Percentiles rank a stretch among this genome's conserved stretches.
phyloP scores from a whole-genome alignment of 30 jellyfish, hydroid and myxozoan species.

The Aurelia sp. region DNA sequence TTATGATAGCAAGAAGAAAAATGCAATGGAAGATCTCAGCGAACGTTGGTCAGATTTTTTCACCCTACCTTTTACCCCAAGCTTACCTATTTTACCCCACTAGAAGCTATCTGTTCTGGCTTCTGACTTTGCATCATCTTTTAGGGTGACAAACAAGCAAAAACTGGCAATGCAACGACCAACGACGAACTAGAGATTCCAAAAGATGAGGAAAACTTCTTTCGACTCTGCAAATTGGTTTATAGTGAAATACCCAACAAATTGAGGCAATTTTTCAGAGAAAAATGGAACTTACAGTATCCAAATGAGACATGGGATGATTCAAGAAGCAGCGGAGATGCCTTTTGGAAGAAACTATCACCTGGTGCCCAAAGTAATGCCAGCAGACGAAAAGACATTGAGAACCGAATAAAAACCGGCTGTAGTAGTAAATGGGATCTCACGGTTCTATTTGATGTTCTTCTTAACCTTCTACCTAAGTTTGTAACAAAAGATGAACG shows the following conservation, averaged over 20 bases:
- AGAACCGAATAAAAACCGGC: too few relatives aligned
- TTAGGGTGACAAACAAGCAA: too few relatives aligned
- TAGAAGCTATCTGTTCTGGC: too few relatives aligned
- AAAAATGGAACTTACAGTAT: background rate
- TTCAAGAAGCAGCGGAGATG: background rate
- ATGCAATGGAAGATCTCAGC: too few relatives aligned
- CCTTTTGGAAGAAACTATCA: background rate
- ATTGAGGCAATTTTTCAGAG: background rate
- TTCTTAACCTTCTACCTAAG: background rate
- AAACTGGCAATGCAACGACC: too few relatives aligned
- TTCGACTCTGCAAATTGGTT: background rate
- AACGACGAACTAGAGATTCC: background rate
- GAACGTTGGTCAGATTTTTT: too few relatives aligned
- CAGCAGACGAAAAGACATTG: too few relatives aligned
- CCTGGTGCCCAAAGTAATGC: too few relatives aligned
- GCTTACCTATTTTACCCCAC: too few relatives aligned
- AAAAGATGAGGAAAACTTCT: constrained; percentile 9
- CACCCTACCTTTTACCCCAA: too few relatives aligned
- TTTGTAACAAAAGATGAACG: background rate
- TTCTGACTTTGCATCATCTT: too few relatives aligned
- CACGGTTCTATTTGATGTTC: background rate
- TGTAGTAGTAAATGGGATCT: background rate
- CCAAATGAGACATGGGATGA: constrained; percentile 5
- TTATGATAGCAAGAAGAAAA: too few relatives aligned
- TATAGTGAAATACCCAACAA: background rate